These are phyloP conservation scores for Cyclina sinensis DNA, from an alignment of 1,140 invertebrate genomes.

Conservation along the genomic window DNA sequence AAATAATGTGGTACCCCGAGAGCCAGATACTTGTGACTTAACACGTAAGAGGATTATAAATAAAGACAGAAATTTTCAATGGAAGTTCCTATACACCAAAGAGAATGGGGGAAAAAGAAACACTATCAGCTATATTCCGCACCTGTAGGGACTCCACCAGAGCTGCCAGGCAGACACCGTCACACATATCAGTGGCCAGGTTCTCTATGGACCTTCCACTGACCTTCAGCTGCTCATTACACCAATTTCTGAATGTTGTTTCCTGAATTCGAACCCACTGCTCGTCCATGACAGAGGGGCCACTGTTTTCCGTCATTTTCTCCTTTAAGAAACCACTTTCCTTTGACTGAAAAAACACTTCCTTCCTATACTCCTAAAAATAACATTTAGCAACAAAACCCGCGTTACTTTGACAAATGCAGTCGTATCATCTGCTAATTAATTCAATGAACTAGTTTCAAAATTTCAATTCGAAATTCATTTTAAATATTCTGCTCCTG, in stretches of 20 bases:
- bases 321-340: not conserved
- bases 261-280: conserved; percentile 96
- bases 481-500: not conserved
- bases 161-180: conserved; percentile 95
- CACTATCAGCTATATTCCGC: no score
- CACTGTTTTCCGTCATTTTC: not conserved
- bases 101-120: no score
- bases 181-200: conserved; percentile 92
- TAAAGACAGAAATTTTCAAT: no score
- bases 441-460: not conserved
- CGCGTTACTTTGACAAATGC: not conserved
- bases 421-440: not conserved
- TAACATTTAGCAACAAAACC: not conserved
- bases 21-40: no score
- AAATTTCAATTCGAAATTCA: not conserved
- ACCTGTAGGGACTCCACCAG: conserved; percentile 96
- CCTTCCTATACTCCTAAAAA: not conserved
- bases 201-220: conserved; percentile 88
- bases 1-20: no score
- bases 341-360: not conserved
- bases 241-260: conserved; percentile 99
- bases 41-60: no score
- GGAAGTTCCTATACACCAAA: no score
- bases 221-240: conserved; percentile 94
- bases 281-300: conserved; percentile 45